Percentiles rank a stretch among this genome's conserved stretches.
Evolutionary conservation across 37 sponge, comb jelly and placozoan genomes (phyloP).

Genomic region (Oscarella lobularis): DNA sequence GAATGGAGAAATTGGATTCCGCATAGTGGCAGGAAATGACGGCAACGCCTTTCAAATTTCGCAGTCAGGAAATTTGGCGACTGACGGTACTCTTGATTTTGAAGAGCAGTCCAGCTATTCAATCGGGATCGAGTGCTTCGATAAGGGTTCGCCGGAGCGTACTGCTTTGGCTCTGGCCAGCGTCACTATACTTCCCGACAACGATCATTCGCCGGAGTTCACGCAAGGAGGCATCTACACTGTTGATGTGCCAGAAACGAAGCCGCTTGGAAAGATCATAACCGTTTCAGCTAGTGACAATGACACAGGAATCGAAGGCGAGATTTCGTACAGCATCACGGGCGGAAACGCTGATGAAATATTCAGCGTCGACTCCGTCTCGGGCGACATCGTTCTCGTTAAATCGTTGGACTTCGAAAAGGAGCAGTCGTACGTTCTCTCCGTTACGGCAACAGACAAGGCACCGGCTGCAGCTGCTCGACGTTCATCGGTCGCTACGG

Average conservation of each 20-base stretch:
- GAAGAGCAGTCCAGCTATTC: constrained; percentile 4
- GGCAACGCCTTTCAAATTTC: not conserved
- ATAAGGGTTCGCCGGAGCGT: constrained; percentile 28
- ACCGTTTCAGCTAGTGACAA: not conserved
- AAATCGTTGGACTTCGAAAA: not conserved
- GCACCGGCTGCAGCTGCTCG: not conserved
- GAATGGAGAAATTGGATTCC: not conserved
- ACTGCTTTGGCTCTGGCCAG: constrained; percentile 9
- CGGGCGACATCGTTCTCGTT: not conserved
- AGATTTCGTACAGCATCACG: not conserved
- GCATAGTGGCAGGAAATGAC: not conserved
- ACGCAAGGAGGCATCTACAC: not conserved
- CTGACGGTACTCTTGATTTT: not conserved
- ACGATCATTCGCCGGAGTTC: constrained; percentile 32
- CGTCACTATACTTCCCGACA: constrained; percentile 17
- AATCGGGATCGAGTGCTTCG: constrained; percentile 25
- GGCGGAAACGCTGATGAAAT: not conserved
- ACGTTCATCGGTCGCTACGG: not conserved
- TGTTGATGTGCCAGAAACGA: not conserved
- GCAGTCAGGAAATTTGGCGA: not conserved
- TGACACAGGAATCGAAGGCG: not conserved
- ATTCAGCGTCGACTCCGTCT: not conserved
- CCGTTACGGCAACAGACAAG: not conserved
- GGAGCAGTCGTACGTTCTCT: not conserved
- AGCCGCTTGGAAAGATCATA: not conserved